phyloP scores from a whole-genome alignment of 2,113 vertebrate species.

The Apus apus region DNA sequence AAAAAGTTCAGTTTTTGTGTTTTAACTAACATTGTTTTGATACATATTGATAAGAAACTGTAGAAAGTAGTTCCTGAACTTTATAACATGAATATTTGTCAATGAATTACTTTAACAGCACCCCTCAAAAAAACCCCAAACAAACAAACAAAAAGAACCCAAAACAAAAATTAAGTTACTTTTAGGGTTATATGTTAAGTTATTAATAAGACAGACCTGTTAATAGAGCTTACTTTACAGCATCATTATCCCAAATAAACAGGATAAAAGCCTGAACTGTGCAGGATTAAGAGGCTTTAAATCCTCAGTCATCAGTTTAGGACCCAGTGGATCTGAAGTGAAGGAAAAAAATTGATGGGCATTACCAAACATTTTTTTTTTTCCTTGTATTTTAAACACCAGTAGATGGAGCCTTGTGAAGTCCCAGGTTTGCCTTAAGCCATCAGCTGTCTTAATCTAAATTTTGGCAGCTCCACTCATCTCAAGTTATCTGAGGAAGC shows the following conservation, averaged over 20 bases:
- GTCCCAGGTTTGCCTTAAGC: neutral
- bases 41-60: neutral
- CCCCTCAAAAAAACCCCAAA: too few species aligned
- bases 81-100: neutral
- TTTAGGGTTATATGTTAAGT: neutral
- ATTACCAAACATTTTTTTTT: neutral
- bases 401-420: neutral
- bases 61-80: neutral
- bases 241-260: neutral
- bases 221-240: neutral
- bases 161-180: neutral
- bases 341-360: neutral
- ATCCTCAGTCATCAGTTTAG: neutral
- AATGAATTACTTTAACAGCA: neutral
- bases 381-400: neutral
- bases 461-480: neutral
- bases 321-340: neutral
- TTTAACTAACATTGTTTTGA: neutral
- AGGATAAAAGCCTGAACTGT: neutral
- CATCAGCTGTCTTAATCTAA: neutral
- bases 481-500: neutral
- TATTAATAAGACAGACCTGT: neutral
- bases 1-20: neutral
- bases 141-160: too few species aligned
- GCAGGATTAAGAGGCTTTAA: neutral